Evolutionary conservation across 2,113 vertebrate genomes (phyloP), one percentile per base, ranked within the genome.

Genomic region (Nyctereutes procyonoides): DNA sequence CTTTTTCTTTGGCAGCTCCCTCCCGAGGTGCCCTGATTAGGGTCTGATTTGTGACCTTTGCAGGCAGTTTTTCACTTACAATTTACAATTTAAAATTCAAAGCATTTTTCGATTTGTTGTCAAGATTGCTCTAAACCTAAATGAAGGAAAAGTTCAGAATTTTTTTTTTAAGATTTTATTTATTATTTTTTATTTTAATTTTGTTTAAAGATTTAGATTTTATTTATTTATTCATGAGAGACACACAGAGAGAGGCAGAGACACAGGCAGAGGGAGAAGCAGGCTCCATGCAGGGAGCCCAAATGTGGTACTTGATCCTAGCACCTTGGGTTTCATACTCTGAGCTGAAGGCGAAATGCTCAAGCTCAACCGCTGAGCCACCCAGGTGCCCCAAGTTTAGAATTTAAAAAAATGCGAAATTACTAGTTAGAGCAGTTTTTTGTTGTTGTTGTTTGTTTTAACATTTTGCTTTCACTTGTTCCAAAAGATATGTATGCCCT

Each of bases 121-220:
- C 56, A 92, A 43, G 84, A 58, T 69, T 83, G 35, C 55, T 30
- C 77, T 63, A 71, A 96, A 82, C 38, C 28, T 84, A 91, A 94
- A 53, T 83, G 48, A 94, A n/a, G n/a, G 53, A 26, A 63, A 94
- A 91, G 60, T 92, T 93, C 28, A 91, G 58, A 82, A 96, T 96
- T 81, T 60, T 43, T 43, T 43, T 43, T 43, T 43, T 6, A 43
- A 43, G 43, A 43, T 43, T 43, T 43, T 43, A 43, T 43, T 43
- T 43, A 43, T 43, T 43, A 43, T 43, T 43, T 43, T 43, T 43
- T 43, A 43, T 43, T 43, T 43, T 43, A 43, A 43, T 43, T 43
- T 43, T 43, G 6, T 43, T 43, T 43, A 43, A 43, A 43, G 43
- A 43, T 43, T 43, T 43, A 43, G 43, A 43, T 43, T 43, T 43